A percentile compares a stretch with the other conserved stretches of the same genome.
Conservation (phyloP, 2,888 invertebrate genomes). For the Epiperipatus broadwayi region DNA sequence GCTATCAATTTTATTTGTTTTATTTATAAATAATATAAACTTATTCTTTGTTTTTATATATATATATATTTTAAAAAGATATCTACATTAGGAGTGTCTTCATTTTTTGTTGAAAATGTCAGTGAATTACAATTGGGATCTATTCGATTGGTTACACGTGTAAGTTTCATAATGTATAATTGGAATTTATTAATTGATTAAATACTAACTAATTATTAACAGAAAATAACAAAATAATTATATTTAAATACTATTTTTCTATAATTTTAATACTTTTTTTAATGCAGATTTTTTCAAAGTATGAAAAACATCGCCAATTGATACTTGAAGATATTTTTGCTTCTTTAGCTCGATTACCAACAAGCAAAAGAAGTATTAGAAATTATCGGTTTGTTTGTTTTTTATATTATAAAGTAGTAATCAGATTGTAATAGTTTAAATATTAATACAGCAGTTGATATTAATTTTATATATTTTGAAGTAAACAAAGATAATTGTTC, state of each 20-base stretch:
- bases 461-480: conserved; percentile 1
- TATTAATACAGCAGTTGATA: too few relatives aligned
- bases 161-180: too few relatives aligned
- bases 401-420: conserved; percentile 8
- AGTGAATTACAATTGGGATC: conserved; percentile 88
- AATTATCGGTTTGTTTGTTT: conserved; percentile 56
- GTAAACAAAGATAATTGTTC: conserved; percentile 14
- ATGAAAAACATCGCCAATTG: conserved; percentile 80
- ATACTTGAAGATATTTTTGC: conserved; percentile 88
- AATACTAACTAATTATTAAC: neutral
- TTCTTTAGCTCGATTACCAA: conserved; percentile 87
- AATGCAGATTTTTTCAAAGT: conserved; percentile 68
- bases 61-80: too few relatives aligned
- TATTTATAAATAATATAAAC: too few relatives aligned
- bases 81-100: conserved; percentile 81
- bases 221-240: conserved; percentile 5
- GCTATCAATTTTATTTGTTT: too few relatives aligned
- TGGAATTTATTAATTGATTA: too few relatives aligned
- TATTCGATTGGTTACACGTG: conserved; percentile 78
- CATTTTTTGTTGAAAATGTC: conserved; percentile 96
- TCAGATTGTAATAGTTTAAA: too few relatives aligned
- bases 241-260: conserved; percentile 1
- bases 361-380: conserved; percentile 80
- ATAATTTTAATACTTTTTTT: conserved; percentile 21
- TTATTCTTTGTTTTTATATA: conserved; percentile 6